Conservation (phyloP, 2,113 vertebrate genomes). For the Carassius carassius region DNA sequence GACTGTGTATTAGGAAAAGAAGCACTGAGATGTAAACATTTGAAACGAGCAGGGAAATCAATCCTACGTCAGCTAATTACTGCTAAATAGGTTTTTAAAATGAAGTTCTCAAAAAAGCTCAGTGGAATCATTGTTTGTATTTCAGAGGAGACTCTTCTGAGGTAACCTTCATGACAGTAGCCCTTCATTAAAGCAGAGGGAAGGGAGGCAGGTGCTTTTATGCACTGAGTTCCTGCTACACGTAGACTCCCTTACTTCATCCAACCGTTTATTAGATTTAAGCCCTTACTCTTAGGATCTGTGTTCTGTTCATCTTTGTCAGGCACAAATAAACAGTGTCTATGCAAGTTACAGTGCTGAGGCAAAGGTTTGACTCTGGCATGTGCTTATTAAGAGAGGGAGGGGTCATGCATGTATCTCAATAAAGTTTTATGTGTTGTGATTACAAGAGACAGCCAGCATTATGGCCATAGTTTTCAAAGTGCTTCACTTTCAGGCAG, state of each 20-base stretch:
- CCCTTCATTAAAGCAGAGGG: not conserved
- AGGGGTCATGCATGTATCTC: conserved; percentile 11
- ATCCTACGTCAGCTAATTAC: conserved; percentile 23
- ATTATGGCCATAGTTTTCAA: not conserved
- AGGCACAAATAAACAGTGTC: conserved; percentile 50
- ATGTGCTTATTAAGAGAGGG: conserved; percentile 19
- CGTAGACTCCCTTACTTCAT: conserved; percentile 35
- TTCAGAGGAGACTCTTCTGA: not conserved
- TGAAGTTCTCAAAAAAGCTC: not conserved
- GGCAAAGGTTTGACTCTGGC: conserved; percentile 48
- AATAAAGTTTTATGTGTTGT: conserved; percentile 24
- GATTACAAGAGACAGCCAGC: conserved; percentile 36
- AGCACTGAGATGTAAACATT: conserved; percentile 23
- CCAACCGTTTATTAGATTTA: conserved; percentile 31
- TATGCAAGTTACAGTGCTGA: conserved; percentile 41
- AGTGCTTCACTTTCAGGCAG: not conserved
- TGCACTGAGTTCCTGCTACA: conserved; percentile 27
- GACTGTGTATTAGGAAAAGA: conserved; percentile 35
- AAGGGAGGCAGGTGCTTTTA: conserved; percentile 19
- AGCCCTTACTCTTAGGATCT: conserved; percentile 14
- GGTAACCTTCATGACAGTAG: not conserved
- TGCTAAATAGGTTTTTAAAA: not conserved
- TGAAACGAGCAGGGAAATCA: not conserved
- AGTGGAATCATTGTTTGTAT: not conserved
- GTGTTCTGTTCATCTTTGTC: conserved; percentile 43